These are phyloP conservation scores for Caranx melampygus DNA, from an alignment of 2,113 vertebrate species.

Conservation along the genomic window DNA sequence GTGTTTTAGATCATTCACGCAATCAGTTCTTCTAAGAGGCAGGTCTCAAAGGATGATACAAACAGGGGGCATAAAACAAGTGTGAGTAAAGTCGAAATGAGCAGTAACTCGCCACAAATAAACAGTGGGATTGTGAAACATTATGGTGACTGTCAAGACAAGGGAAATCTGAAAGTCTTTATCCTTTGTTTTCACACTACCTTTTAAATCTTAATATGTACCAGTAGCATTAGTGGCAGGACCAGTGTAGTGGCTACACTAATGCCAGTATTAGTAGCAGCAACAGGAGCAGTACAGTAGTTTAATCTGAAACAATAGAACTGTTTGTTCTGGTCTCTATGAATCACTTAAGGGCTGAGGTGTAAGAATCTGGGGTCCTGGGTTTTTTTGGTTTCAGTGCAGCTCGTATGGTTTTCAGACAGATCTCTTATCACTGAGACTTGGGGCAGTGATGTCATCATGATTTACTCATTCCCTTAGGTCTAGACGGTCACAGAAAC, in stretches of 20 bases:
- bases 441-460: slow-evolving; percentile 45
- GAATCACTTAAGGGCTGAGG: not conserved
- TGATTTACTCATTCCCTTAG: slow-evolving; percentile 13
- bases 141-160: not conserved
- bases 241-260: not conserved
- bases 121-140: not conserved
- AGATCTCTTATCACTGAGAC: slow-evolving; percentile 8
- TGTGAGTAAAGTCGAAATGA: not conserved
- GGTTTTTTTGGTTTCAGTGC: not conserved
- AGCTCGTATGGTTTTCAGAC: slow-evolving; percentile 14
- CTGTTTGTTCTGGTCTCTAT: not conserved
- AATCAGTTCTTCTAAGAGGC: not conserved
- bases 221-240: not conserved
- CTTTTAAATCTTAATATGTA: not conserved
- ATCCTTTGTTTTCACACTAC: not conserved
- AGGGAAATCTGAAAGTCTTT: not conserved
- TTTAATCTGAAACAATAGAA: not conserved
- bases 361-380: not conserved
- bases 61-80: not conserved
- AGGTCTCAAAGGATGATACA: not conserved
- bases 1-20: not conserved
- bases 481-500: slow-evolving; percentile 41
- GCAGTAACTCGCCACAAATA: not conserved
- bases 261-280: not conserved
- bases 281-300: not conserved